These are phyloP conservation scores for Nibea coibor DNA, from an alignment of 2,113 vertebrate species.

Conservation along the genomic window DNA sequence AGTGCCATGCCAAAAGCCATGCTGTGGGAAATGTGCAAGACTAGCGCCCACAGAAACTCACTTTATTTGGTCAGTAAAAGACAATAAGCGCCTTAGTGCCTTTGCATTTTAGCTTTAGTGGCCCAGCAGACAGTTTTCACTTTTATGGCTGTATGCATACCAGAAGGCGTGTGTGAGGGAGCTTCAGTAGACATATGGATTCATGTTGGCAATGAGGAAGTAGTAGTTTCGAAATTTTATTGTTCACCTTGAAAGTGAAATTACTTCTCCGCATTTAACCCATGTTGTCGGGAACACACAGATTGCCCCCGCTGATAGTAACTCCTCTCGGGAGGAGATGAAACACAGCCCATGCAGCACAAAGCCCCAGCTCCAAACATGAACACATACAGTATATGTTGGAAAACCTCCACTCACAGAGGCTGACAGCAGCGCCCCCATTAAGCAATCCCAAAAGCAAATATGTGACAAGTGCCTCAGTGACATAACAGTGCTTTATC, in stretches of 20 bases:
- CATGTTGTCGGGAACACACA: no score
- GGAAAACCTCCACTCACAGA: constrained; percentile 12
- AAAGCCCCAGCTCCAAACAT: constrained; percentile 33
- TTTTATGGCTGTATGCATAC: no score
- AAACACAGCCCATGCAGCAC: background rate
- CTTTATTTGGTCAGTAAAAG: constrained; percentile 17
- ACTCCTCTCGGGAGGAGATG: background rate
- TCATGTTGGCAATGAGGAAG: constrained; percentile 2
- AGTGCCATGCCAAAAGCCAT: constrained; percentile 16
- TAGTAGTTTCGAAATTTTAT: background rate
- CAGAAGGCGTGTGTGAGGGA: background rate
- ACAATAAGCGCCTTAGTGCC: background rate
- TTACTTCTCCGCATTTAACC: no score
- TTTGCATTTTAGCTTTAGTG: background rate
- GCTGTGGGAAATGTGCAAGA: constrained; percentile 22
- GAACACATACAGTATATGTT: constrained; percentile 1
- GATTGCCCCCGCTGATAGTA: background rate
- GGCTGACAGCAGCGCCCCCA: background rate
- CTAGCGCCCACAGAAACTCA: background rate
- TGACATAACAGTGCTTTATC: background rate
- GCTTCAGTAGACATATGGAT: background rate
- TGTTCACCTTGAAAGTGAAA: no score
- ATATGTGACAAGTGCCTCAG: background rate
- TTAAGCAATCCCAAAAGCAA: background rate
- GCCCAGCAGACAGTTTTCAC: constrained; percentile 8